Base-by-base conservation (phyloP, 2,797 vertebrate genomes). In the Gallinago stenura region DNA sequence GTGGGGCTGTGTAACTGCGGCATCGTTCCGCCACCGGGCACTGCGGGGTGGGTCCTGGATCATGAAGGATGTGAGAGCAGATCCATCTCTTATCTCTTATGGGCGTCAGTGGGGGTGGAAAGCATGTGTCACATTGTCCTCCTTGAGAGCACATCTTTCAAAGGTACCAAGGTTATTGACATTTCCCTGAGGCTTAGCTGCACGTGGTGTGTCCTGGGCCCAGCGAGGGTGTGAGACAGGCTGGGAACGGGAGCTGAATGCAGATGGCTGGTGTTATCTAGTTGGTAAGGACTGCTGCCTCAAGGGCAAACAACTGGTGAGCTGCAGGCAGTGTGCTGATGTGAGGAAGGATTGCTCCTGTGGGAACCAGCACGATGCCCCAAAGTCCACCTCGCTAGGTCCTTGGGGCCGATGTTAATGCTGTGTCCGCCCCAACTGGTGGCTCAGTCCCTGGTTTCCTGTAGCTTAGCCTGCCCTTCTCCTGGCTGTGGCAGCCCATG, bases 321-420 rank as follows among this genome's bases (percentile, higher is more conserved):
- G 56, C 81, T 90, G 70, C 30, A 46, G 62, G 14, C 8, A 4
- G n/a, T 53, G 7, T 77, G 53, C 15, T 78, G n/a, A 7, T 1
- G 6, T 12, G 77, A 77, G 76, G 54, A 82, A 68, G 5, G 18
- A 57, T 84, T 72, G 61, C 46, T 95, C 25, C 43, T 41, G 18
- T 45, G 43, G 70, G 70, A 91, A 17, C 2, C 18, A 35, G 60
- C 20, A 6, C 12, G 35, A 56, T 77, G 45, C 46, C 39, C 19
- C 2, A 0, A 10, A 37, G 30, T 39, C 20, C 6, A 22, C n/a
- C 21, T 68, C 3, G 3, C n/a, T 15, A 12, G 26, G 43, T 79
- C 21, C 73, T 60, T 77, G 35, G 66, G 39, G 46, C 45, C 70
- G 73, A 43, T 0, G 1, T 61, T 37, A 26, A 21, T 7, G 15